Evolutionary conservation across 2,797 vertebrate genomes (phyloP), one percentile per base, ranked within the genome.

Genomic region (Loris lydekkerianus): DNA sequence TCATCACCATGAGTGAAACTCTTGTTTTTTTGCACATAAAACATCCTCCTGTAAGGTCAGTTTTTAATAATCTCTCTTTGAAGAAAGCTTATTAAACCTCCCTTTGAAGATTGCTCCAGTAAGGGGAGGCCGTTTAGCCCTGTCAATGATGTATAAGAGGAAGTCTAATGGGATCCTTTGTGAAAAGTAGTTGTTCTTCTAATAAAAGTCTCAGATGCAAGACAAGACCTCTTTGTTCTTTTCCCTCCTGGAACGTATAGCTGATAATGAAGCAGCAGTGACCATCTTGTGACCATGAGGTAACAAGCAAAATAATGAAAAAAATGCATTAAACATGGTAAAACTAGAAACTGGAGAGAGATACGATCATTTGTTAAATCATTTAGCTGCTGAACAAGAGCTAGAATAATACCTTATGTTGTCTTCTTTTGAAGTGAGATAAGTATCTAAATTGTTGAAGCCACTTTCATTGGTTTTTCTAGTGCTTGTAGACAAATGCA

Each of bases 391-490:
- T 60, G 37, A 87, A 49, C 60, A 65, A 89, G 23, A 70, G 18
- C 27, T 77, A 88, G 43, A 81, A 88, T 34, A 81, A 65, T 0
- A 31, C 2, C 11, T 23, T 84, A 25, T 17, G 8, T n/a, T 17
- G 25, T 78, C 40, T 85, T 40, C 21, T 84, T 70, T 70, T 82
- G 23, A 87, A 63, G 11, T n/a, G 20, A 73, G n/a, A 81, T 83
- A 63, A 87, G n/a, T 77, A 90, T 43, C 25, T 88, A 86, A 93
- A 94, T 61, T 60, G 7, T 56, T 91, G 31, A 85, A 73, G 61
- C 7, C 78, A 73, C 23, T 61, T 89, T 61, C 53, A 25, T 65
- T 73, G 10, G 0, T 5, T 56, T 86, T 82, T 86, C 75, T 78
- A 37, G 61, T 72, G 75, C 7, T 61, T 67, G 15, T 17, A 46